These are phyloP conservation scores for Orussus abietinus DNA, from an alignment of 1,140 invertebrate genomes.

Conservation along the genomic window DNA sequence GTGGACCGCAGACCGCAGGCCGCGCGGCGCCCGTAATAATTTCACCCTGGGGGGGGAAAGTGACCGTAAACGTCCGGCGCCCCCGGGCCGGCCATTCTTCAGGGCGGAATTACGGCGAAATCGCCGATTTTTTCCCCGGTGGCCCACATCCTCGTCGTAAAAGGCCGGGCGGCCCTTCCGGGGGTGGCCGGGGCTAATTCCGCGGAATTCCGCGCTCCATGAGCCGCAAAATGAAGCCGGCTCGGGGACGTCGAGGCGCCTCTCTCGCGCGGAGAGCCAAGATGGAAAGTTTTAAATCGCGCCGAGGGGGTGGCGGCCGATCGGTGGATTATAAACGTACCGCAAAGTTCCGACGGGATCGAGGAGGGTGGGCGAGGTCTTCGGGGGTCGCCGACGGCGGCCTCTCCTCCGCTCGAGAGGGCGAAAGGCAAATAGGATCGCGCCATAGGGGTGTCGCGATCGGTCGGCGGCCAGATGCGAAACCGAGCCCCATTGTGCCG, in stretches of 20 bases:
- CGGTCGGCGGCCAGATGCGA: constrained; percentile 24
- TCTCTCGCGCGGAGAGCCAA: constrained; percentile 21
- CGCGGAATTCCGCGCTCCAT: constrained; percentile 44
- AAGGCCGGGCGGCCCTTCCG: no score
- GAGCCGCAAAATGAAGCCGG: constrained; percentile 49
- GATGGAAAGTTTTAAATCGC: constrained; percentile 50
- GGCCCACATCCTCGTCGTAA: no score
- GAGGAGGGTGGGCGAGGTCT: constrained; percentile 13
- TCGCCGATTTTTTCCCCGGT: no score
- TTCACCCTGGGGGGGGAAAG: no score
- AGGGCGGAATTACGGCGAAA: no score
- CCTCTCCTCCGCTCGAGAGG: constrained; percentile 6
- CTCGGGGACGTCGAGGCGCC: constrained; percentile 25
- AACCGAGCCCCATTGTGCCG: no score
- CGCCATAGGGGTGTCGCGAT: constrained; percentile 12
- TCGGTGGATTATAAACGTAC: constrained; percentile 53
- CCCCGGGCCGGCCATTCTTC: no score
- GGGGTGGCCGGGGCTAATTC: no score
- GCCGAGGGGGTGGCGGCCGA: constrained; percentile 40
- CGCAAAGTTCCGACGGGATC: constrained; percentile 28
- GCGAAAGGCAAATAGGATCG: constrained; percentile 28
- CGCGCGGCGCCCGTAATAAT: no score
- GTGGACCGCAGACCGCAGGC: no score
- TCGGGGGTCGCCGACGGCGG: constrained; percentile 2
- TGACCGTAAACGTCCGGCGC: no score